These are phyloP conservation scores for Callosobruchus maculatus DNA, from an alignment of 2,888 invertebrate genomes.

Conservation along the genomic window DNA sequence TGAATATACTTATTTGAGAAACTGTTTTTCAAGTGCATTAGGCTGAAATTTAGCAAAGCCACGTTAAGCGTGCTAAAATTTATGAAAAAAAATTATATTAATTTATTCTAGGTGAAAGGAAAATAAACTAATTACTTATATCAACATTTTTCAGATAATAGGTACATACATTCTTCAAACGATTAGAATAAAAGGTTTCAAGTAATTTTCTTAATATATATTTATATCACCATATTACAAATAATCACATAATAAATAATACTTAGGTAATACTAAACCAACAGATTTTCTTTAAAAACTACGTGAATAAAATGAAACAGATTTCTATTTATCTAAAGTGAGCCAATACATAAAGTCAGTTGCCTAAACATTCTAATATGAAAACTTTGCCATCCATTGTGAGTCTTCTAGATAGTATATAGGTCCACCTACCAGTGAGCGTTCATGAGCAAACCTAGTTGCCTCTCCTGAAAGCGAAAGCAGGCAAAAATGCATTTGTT, in stretches of 20 bases:
- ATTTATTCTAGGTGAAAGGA: too few relatives aligned
- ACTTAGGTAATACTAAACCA: not conserved
- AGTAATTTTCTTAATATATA: not conserved
- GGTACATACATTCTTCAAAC: too few relatives aligned
- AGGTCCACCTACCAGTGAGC: not conserved
- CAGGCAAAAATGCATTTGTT: conserved; percentile 5
- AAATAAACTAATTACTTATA: too few relatives aligned
- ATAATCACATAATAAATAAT: not conserved
- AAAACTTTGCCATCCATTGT: not conserved
- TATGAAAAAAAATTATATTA: too few relatives aligned
- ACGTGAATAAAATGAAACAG: not conserved
- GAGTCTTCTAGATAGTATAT: not conserved
- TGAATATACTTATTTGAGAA: too few relatives aligned
- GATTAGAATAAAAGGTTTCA: not conserved
- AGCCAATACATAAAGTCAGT: not conserved
- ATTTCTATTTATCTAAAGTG: not conserved
- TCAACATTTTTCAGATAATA: too few relatives aligned
- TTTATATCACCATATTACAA: not conserved
- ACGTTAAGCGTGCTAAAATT: too few relatives aligned
- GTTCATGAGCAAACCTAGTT: not conserved
- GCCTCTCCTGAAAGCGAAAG: conserved; percentile 9
- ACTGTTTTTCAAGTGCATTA: too few relatives aligned
- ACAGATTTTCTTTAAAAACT: not conserved
- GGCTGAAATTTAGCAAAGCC: too few relatives aligned
- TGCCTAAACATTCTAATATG: not conserved